Base-by-base conservation (phyloP, 2,888 invertebrate genomes). In the Stratiomys singularior region DNA sequence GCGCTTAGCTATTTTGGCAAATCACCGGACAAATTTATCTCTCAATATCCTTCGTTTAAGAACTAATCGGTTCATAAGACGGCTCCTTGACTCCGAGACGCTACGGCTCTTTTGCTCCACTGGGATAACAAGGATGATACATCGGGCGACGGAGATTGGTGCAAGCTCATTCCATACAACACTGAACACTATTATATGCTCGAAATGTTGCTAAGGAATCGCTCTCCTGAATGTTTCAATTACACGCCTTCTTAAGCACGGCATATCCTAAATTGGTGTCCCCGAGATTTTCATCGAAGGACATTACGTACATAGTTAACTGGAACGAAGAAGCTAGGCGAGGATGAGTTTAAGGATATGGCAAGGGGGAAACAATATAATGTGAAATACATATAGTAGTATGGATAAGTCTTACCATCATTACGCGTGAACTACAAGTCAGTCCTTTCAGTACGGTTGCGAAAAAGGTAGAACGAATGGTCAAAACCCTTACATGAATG, bases 241-340 rank as follows among this genome's bases (percentile, higher is more conserved):
- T 87, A 87, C 87, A 87, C 87, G 87, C 87, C 87, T 87, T 87
- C 87, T 87, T 87, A 87, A 86, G 85, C 87, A 86, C 86, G 86
- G 85, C 83, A 85, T 81, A 82, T 85, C 84, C 83, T 72, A 80
- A 80, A 79, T 79, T 80, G 79, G 77, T 79, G 79, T 79, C 79
- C 77, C 79, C 60, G 78, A 78, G 76, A 79, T 76, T 74, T 74
- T 74, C 60, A 58, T 74, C 74, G 58, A 37, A 74, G 74, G 58
- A 74, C 74, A 74, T 74, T 58, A 58, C 74, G 74, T 58, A 58
- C 74, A 58, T 58, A 46, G 69, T 76, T 23, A 58, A 60, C 47
- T 74, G 69, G 37, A 72, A 76, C 66, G 77, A 76, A 56, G 74
- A 69, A 52, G 28, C 52, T 71, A 71, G 15, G 56, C 23, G 76